Conservation (phyloP, 92 coral and sea anemone genomes). For the Plumapathes pennacea region DNA sequence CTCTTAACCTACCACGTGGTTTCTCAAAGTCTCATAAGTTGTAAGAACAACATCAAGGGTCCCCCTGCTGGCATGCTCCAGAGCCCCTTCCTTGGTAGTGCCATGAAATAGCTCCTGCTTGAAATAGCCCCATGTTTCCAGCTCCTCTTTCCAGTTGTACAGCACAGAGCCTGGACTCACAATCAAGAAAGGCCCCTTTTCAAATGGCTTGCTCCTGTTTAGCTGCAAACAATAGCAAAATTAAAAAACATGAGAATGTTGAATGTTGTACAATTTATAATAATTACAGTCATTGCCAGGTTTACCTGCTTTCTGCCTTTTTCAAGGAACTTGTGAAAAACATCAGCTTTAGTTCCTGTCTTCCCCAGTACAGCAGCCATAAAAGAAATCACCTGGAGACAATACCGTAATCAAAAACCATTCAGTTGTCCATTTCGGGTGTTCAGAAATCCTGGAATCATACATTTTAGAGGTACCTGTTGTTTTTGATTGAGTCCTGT, state of each 20-base stretch:
- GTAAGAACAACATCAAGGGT: conserved; percentile 87
- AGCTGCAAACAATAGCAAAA: too few species aligned
- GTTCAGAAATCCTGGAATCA: too few species aligned
- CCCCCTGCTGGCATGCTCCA: conserved; percentile 69
- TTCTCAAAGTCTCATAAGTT: conserved; percentile 87
- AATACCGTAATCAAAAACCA: too few species aligned
- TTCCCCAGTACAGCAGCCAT: conserved; percentile 88
- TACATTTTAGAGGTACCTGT: too few species aligned
- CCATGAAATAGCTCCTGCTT: conserved; percentile 82
- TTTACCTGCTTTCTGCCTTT: conserved; percentile 25
- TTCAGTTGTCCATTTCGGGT: too few species aligned
- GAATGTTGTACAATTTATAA: too few species aligned
- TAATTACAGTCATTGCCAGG: too few species aligned
- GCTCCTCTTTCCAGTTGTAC: conserved; percentile 94
- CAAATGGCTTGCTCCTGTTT: too few species aligned
- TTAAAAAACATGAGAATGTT: not conserved
- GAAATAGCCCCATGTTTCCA: conserved; percentile 94
- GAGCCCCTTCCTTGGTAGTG: conserved; percentile 60
- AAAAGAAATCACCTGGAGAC: conserved; percentile 73
- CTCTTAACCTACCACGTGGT: conserved; percentile 75
- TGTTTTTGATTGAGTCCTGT: too few species aligned
- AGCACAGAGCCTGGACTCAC: conserved; percentile 88
- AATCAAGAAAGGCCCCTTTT: conserved; percentile 65
- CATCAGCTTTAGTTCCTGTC: conserved; percentile 88
- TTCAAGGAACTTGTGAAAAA: conserved; percentile 69